Percentiles rank a stretch among this genome's conserved stretches.
These are phyloP conservation scores for Chunga burmeisteri DNA, from an alignment of 2,113 vertebrate species.

Conservation along the genomic window DNA sequence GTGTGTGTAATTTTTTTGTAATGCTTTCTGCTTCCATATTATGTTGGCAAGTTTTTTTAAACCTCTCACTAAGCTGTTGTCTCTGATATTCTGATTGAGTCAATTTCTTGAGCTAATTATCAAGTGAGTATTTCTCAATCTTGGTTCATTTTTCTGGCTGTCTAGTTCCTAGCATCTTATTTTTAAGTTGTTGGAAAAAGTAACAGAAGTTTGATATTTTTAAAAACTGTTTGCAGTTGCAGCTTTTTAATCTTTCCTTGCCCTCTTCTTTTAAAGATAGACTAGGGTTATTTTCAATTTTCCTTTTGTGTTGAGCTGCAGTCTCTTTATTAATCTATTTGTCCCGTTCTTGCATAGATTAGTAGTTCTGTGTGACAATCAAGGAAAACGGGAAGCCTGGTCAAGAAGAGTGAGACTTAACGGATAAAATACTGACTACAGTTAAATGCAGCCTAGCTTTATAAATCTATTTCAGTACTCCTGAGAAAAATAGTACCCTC, in stretches of 20 bases:
- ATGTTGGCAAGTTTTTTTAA: neutral
- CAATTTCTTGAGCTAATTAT: neutral
- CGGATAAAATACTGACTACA: neutral
- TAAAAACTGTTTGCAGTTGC: neutral
- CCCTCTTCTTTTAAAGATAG: neutral
- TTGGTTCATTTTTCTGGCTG: neutral
- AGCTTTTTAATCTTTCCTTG: neutral
- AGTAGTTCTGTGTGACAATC: neutral
- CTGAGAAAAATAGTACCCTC: neutral
- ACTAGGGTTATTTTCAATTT: neutral
- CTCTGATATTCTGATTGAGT: neutral
- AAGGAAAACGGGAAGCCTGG: neutral
- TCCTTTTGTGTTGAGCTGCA: neutral
- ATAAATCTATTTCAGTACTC: neutral
- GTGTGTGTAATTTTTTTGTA: neutral
- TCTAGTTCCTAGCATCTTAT: neutral
- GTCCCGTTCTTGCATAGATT: neutral
- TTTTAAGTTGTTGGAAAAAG: neutral
- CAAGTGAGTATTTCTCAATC: neutral
- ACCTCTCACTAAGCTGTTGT: neutral
- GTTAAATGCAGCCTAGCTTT: slow-evolving; percentile 12
- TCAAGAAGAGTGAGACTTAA: neutral
- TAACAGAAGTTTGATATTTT: neutral
- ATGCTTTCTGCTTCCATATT: neutral
- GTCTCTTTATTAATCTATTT: neutral